Evolutionary conservation across 2,888 invertebrate genomes (phyloP).

Genomic region (Exephanes ischioxanthus): DNA sequence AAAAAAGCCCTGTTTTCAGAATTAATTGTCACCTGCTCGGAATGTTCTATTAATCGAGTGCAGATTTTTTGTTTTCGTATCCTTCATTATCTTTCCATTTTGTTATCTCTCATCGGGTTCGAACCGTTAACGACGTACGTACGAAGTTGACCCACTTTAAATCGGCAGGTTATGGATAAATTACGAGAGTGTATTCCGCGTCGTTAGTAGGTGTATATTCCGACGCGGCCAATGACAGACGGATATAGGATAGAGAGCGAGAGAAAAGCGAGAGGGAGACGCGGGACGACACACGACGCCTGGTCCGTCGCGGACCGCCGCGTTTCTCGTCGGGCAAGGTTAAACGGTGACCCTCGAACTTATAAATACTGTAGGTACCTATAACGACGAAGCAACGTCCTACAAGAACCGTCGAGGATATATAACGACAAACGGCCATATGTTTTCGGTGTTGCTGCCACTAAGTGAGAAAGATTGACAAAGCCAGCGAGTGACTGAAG

Average conservation of each 20-base stretch:
- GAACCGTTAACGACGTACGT: not conserved
- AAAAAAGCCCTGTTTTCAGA: not conserved
- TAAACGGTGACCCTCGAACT: constrained; percentile 81
- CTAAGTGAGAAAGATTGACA: constrained; percentile 25
- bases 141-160: constrained; percentile 75
- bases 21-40: not conserved
- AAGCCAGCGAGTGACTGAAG: constrained; percentile 30
- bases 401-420: constrained; percentile 43
- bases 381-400: constrained; percentile 68
- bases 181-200: constrained; percentile 16
- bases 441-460: constrained; percentile 11
- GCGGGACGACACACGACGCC: constrained; percentile 70
- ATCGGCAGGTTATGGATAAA: constrained; percentile 34
- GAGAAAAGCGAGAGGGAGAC: constrained; percentile 60
- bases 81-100: no score
- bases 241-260: constrained; percentile 31
- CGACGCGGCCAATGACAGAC: constrained; percentile 26
- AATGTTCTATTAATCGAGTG: no score
- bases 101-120: not conserved
- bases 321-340: constrained; percentile 80
- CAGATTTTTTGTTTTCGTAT: no score
- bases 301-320: constrained; percentile 70
- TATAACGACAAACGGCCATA: not conserved
- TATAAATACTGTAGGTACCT: constrained; percentile 79
- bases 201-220: not conserved